A percentile compares a stretch with the other conserved stretches of the same genome.
phyloP scores from a whole-genome alignment of 53 echinoderm and acorn worm genomes.

The Paelopatides confundens region DNA sequence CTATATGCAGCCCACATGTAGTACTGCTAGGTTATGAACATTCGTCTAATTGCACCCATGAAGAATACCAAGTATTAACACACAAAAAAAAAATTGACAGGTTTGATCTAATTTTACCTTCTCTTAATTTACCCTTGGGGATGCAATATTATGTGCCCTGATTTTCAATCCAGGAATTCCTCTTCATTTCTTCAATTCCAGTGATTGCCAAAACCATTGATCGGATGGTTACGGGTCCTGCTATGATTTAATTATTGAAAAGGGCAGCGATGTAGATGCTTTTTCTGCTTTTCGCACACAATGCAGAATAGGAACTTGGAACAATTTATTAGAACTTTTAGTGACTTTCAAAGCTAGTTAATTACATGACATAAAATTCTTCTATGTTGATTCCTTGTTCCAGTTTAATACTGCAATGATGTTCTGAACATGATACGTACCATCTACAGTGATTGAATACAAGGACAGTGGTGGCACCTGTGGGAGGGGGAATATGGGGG shows the following conservation, averaged over 20 bases:
- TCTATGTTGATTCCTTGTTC: background rate
- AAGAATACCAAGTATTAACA: background rate
- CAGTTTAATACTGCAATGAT: background rate
- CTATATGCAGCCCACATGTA: too few relatives aligned
- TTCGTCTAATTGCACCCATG: constrained; percentile 6
- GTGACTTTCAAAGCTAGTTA: background rate
- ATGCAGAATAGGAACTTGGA: background rate
- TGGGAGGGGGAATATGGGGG: too few relatives aligned
- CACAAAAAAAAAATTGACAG: constrained; percentile 13
- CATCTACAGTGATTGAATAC: background rate
- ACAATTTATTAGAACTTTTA: background rate
- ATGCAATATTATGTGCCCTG: constrained; percentile 13
- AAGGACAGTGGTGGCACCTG: constrained; percentile 1
- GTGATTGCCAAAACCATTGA: background rate
- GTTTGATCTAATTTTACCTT: constrained; percentile 28
- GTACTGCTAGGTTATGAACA: background rate
- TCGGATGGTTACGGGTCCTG: background rate
- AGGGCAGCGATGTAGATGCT: background rate
- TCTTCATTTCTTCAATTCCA: background rate
- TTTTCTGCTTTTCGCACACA: background rate
- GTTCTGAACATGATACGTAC: constrained; percentile 12
- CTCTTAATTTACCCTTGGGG: constrained; percentile 36
- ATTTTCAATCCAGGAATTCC: background rate
- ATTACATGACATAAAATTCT: background rate
- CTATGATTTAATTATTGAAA: constrained; percentile 25